Evolutionary conservation across 2,113 vertebrate species (phyloP).

Genomic region (Myocastor coypus): DNA sequence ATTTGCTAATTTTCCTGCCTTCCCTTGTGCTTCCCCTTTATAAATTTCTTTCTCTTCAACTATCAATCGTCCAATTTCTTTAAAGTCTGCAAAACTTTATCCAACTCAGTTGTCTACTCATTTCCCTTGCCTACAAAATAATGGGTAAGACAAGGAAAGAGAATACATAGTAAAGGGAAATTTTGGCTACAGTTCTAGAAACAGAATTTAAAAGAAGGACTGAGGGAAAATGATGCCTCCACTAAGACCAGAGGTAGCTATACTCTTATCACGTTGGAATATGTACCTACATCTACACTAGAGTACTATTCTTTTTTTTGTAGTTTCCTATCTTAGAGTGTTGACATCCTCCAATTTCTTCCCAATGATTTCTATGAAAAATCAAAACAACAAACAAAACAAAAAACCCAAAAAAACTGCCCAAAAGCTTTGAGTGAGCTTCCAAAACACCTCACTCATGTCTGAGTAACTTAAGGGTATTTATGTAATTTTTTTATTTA

Average conservation of each 20-base stretch:
- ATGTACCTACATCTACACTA: background rate
- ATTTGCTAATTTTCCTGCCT: background rate
- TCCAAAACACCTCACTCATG: background rate
- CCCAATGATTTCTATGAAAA: constrained; percentile 32
- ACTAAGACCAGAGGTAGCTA: background rate
- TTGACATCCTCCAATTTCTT: background rate
- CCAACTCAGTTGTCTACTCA: background rate
- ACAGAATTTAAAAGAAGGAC: background rate
- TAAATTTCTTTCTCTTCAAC: background rate
- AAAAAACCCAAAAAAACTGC: background rate
- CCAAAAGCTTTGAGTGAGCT: no score
- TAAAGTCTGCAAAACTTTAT: background rate
- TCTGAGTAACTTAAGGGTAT: constrained; percentile 40
- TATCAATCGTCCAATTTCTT: background rate
- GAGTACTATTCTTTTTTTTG: background rate
- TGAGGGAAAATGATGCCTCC: background rate
- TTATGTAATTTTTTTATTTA: constrained; percentile 64
- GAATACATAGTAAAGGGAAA: background rate
- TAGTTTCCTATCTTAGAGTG: background rate
- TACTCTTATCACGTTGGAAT: background rate
- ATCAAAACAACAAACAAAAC: background rate
- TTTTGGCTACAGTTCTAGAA: background rate
- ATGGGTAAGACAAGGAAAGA: background rate
- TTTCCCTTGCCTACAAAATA: background rate
- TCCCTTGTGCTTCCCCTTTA: background rate